Percentiles rank a stretch among this genome's conserved stretches.
phyloP scores from a whole-genome alignment of 2,888 invertebrate genomes.

The Dendrolimus houi region DNA sequence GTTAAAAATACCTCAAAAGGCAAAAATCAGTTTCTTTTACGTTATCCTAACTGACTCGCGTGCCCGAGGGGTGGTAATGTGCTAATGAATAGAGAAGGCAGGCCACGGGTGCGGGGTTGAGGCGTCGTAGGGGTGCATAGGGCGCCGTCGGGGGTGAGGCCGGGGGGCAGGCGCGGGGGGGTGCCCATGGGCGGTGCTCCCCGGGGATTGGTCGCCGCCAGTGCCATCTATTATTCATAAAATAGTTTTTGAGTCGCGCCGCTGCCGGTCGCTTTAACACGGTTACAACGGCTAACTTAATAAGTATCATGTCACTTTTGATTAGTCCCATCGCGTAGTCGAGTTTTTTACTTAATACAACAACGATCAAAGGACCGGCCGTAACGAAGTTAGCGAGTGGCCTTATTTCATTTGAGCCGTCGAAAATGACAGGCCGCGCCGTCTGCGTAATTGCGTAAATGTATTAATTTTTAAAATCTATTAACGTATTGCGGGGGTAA shows the following conservation, averaged over 20 bases:
- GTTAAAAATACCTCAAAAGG: constrained; percentile 28
- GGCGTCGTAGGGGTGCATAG: constrained; percentile 19
- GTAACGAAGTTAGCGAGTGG: constrained; percentile 38
- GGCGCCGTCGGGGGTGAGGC: constrained; percentile 8
- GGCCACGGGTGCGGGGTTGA: constrained; percentile 29
- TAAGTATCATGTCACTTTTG: constrained; percentile 75
- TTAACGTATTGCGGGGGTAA: constrained; percentile 47
- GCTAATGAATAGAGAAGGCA: constrained; percentile 71
- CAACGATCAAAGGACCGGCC: constrained; percentile 50
- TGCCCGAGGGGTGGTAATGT: constrained; percentile 68
- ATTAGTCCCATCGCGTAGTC: constrained; percentile 47
- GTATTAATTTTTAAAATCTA: constrained; percentile 69
- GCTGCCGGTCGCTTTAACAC: constrained; percentile 62
- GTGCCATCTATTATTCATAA: constrained; percentile 74
- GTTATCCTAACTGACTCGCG: constrained; percentile 40
- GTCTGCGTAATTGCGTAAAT: constrained; percentile 50
- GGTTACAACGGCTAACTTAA: constrained; percentile 62
- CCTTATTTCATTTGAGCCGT: constrained; percentile 47
- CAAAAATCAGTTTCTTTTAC: constrained; percentile 63
- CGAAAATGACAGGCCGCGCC: constrained; percentile 46
- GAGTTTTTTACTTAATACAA: constrained; percentile 45
- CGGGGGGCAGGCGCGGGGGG: constrained; percentile 28
- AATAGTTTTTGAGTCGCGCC: constrained; percentile 76
- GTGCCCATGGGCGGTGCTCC: constrained; percentile 57
- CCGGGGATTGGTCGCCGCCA: constrained; percentile 68